phyloP scores from a whole-genome alignment of 2,113 vertebrate genomes.

The Neodon shergylaensis region DNA sequence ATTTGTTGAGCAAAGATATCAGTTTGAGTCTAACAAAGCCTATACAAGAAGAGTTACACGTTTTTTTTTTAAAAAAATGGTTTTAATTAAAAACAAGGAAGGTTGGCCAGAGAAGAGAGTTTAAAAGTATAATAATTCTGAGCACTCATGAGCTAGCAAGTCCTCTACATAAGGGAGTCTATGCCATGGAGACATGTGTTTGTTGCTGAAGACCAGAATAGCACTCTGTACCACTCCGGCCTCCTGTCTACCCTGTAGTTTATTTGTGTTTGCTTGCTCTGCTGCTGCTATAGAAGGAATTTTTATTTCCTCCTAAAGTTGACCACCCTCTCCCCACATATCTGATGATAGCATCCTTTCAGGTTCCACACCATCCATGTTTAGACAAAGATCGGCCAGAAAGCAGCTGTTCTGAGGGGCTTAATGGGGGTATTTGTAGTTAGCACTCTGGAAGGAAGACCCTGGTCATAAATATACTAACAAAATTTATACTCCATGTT shows the following conservation, averaged over 20 bases:
- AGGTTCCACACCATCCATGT: slow-evolving; percentile 25
- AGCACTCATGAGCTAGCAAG: neutral
- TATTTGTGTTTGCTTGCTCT: slow-evolving; percentile 25
- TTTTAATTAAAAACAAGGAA: slow-evolving; percentile 57
- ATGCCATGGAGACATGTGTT: neutral
- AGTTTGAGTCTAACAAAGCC: slow-evolving; percentile 9
- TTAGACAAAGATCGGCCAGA: slow-evolving; percentile 42
- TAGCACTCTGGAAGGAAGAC: slow-evolving; percentile 31
- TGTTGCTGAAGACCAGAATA: neutral
- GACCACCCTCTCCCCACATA: neutral
- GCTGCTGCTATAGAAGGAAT: neutral
- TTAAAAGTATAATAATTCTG: neutral
- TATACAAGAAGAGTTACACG: neutral
- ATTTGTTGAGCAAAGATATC: slow-evolving; percentile 23
- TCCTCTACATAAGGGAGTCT: neutral
- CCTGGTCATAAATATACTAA: slow-evolving; percentile 26
- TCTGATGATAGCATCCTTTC: slow-evolving; percentile 41
- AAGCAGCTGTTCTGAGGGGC: slow-evolving; percentile 37
- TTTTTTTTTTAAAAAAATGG: neutral
- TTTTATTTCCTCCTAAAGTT: neutral
- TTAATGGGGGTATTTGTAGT: slow-evolving; percentile 25
- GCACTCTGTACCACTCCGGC: neutral
- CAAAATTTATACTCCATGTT: slow-evolving; percentile 44
- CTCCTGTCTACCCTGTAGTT: slow-evolving; percentile 8
- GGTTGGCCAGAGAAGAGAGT: neutral